These are phyloP conservation scores for Sebastes aleutianus DNA, from an alignment of 2,797 vertebrate genomes.

Conservation along the genomic window DNA sequence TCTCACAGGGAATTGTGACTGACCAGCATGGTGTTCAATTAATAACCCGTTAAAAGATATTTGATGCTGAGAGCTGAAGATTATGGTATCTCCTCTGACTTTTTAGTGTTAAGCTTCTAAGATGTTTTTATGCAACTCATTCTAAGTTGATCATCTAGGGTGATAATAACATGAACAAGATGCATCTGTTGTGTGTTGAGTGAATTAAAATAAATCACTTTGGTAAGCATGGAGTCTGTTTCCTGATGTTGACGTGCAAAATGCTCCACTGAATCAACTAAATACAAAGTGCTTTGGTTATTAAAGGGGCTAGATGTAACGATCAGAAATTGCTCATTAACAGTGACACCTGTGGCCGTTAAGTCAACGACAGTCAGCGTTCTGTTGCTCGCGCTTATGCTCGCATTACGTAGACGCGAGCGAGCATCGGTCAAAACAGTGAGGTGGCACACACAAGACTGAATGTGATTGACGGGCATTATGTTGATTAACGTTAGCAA, in stretches of 20 bases:
- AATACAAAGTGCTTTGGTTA: background rate
- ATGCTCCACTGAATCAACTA: background rate
- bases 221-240: slow-evolving; percentile 18
- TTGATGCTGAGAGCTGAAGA: background rate
- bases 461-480: too few species aligned
- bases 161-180: background rate
- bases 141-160: background rate
- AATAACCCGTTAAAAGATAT: slow-evolving; percentile 8
- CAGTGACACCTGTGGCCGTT: too few species aligned
- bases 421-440: too few species aligned
- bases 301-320: too few species aligned
- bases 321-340: too few species aligned
- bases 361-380: too few species aligned
- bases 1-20: slow-evolving; percentile 1
- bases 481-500: too few species aligned
- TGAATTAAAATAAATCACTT: slow-evolving; percentile 6
- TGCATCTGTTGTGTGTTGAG: background rate
- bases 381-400: too few species aligned
- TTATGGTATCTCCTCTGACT: background rate
- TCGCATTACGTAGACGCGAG: too few species aligned
- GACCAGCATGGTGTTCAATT: slow-evolving; percentile 60
- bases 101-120: background rate
- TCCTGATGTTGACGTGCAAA: background rate
- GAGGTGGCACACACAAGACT: rapidly evolving
- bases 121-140: background rate